Evolutionary conservation across 2,797 vertebrate species (phyloP).

Genomic region (Acomys russatus): DNA sequence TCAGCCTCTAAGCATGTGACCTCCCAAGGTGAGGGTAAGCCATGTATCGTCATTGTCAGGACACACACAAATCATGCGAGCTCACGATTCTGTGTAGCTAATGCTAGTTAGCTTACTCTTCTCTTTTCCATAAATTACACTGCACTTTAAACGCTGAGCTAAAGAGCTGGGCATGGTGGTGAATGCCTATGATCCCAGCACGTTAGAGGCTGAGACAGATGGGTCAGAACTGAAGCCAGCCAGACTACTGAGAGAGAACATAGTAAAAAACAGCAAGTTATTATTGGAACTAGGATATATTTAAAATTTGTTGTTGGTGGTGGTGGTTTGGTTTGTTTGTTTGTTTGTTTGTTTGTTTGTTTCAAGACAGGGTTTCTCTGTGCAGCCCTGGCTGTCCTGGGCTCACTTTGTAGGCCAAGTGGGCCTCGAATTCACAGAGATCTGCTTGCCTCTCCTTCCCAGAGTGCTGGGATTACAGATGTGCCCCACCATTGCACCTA

Average conservation of each 20-base stretch:
- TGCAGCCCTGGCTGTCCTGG: no score
- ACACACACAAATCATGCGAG: not conserved
- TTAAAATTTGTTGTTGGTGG: not conserved
- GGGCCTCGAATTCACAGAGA: no score
- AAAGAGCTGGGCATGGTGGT: not conserved
- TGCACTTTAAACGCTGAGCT: not conserved
- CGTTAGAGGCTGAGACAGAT: not conserved
- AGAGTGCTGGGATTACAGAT: no score
- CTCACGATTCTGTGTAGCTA: not conserved
- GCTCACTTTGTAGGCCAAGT: no score
- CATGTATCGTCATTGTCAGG: not conserved
- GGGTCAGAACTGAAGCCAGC: not conserved
- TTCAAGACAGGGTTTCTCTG: no score
- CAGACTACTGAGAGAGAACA: not conserved
- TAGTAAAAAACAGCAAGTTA: not conserved
- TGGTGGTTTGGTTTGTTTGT: no score
- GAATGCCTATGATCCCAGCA: not conserved
- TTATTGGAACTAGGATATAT: not conserved
- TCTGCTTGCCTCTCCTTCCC: no score
- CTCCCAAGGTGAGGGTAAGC: not conserved
- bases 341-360: no score
- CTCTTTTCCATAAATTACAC: conserved; percentile 2
- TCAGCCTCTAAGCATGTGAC: not conserved
- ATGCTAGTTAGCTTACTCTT: not conserved
- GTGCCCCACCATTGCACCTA: no score